A percentile compares a stretch with the other conserved stretches of the same genome.
phyloP scores from a whole-genome alignment of 1,140 invertebrate genomes.

The Andricus grossulariae region DNA sequence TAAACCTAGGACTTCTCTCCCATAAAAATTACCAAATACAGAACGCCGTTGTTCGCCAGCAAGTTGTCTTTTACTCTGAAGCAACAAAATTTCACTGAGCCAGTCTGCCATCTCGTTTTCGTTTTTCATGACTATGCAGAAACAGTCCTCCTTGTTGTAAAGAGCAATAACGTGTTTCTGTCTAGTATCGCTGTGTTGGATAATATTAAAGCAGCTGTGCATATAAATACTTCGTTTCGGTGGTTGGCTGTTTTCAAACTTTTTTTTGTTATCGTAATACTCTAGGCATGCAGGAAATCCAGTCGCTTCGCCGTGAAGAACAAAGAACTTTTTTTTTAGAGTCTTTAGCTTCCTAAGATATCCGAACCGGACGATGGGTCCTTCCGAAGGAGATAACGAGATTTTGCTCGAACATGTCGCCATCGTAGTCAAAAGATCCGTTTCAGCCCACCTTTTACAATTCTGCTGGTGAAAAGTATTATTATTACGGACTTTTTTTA shows the following conservation, averaged over 20 bases:
- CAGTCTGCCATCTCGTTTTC: conserved; percentile 90
- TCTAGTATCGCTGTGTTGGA: conserved; percentile 85
- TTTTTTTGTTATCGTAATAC: conserved; percentile 95
- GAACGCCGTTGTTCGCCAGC: conserved; percentile 80
- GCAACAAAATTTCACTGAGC: no score
- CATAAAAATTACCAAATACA: conserved; percentile 80
- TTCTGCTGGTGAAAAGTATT: not conserved
- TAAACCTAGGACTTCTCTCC: no score
- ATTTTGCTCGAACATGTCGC: conserved; percentile 46
- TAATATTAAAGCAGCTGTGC: conserved; percentile 93
- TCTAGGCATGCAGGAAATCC: conserved; percentile 87
- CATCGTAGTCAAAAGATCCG: conserved; percentile 47
- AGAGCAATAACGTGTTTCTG: conserved; percentile 91
- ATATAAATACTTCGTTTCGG: conserved; percentile 88
- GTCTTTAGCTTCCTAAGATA: conserved; percentile 89
- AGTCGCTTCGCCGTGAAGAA: conserved; percentile 83
- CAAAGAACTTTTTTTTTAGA: conserved; percentile 92
- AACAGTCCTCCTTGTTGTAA: conserved; percentile 92
- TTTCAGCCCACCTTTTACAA: conserved; percentile 35
- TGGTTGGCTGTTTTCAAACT: conserved; percentile 82
- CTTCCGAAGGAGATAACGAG: conserved; percentile 69
- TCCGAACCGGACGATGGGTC: conserved; percentile 81
- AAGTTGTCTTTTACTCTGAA: conserved; percentile 82
- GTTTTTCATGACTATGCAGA: conserved; percentile 87
- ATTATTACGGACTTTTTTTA: no score